These are phyloP conservation scores for Anthonomus grandis DNA, from an alignment of 1,140 invertebrate genomes.

Conservation along the genomic window DNA sequence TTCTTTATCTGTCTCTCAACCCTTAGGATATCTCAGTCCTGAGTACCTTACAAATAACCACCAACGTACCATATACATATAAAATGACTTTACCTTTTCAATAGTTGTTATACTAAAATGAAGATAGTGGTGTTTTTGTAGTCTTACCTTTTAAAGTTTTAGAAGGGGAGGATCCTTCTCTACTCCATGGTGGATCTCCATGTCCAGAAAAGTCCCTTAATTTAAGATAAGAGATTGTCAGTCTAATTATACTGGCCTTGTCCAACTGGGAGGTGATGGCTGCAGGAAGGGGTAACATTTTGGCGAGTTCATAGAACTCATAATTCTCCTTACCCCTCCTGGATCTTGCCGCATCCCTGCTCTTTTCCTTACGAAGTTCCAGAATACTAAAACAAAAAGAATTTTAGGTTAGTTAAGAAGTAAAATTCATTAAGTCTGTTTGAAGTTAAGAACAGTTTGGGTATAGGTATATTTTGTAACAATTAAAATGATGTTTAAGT, in stretches of 20 bases:
- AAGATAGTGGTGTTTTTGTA: not conserved
- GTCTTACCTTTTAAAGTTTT: conserved; percentile 83
- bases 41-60: too few relatives aligned
- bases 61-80: too few relatives aligned
- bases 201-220: conserved; percentile 91
- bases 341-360: conserved; percentile 90
- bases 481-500: too few relatives aligned
- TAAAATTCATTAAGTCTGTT: too few relatives aligned
- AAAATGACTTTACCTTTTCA: not conserved
- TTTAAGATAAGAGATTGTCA: conserved; percentile 97
- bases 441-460: too few relatives aligned
- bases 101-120: not conserved
- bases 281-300: conserved; percentile 92
- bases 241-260: conserved; percentile 97
- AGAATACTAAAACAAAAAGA: conserved; percentile 77
- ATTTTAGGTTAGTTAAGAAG: too few relatives aligned
- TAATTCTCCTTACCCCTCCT: conserved; percentile 96
- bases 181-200: conserved; percentile 92
- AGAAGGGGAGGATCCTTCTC: conserved; percentile 68
- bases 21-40: too few relatives aligned
- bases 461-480: too few relatives aligned
- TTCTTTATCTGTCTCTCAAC: too few relatives aligned
- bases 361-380: conserved; percentile 95
- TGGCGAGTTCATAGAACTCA: conserved; percentile 97
- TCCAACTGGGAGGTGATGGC: conserved; percentile 97